Percentiles rank a stretch among this genome's conserved stretches.
These are phyloP conservation scores for Eilema griseolum DNA, from an alignment of 2,888 invertebrate species.

Conservation along the genomic window DNA sequence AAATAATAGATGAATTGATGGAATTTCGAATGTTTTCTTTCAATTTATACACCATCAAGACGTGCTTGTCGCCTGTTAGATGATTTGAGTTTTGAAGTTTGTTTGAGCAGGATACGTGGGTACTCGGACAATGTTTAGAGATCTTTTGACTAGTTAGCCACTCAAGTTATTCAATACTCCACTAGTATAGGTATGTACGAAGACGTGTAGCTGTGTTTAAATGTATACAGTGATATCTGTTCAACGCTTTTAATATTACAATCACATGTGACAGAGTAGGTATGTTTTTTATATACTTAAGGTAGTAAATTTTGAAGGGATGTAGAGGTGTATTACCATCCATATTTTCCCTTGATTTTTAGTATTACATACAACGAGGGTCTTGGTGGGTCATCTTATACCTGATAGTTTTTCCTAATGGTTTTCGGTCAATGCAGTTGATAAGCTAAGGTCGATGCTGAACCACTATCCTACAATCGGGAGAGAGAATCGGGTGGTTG, in stretches of 20 bases:
- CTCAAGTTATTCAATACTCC: constrained; percentile 23
- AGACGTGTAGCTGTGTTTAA: constrained; percentile 7
- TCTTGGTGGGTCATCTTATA: too few species aligned
- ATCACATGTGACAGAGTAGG: background rate
- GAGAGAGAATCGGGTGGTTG: background rate
- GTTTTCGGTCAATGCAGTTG: background rate
- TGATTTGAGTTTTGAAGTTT: constrained; percentile 54
- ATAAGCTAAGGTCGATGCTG: background rate
- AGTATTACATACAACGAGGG: background rate
- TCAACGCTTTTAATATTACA: background rate
- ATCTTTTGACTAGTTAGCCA: constrained; percentile 14
- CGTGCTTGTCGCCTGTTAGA: constrained; percentile 58
- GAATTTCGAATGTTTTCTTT: constrained; percentile 78
- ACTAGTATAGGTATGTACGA: background rate
- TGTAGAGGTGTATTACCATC: too few species aligned
- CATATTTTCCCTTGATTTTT: background rate
- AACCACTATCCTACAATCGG: background rate
- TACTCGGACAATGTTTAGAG: constrained; percentile 26
- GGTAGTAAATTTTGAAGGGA: background rate
- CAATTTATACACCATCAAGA: constrained; percentile 69
- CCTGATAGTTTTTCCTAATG: too few species aligned
- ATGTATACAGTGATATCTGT: constrained; percentile 2
- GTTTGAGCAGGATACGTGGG: constrained; percentile 45
- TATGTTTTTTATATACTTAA: too few species aligned
- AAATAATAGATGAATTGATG: constrained; percentile 65